Conservation (phyloP, 1,140 invertebrate species). For the Polypedilum pembai region DNA sequence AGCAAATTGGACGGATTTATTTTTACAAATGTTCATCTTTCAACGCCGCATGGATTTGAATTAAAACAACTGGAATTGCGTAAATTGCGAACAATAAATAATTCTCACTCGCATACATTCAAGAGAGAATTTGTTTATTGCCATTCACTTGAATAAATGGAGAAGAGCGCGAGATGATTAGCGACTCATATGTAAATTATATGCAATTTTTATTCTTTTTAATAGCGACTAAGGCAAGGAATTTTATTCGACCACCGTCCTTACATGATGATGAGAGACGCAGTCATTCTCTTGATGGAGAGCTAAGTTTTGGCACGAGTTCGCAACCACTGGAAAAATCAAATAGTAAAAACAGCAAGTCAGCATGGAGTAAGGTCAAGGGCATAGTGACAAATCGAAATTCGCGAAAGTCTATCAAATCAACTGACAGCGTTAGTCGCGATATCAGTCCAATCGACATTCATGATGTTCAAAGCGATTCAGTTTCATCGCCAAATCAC, state of each 20-base stretch:
- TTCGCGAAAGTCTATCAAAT: conserved; percentile 49
- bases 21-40: background rate
- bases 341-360: conserved; percentile 48
- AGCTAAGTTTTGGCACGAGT: conserved; percentile 15
- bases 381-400: conserved; percentile 61
- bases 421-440: conserved; percentile 29
- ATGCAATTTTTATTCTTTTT: background rate
- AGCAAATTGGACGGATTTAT: background rate
- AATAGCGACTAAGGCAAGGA: background rate
- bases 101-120: background rate
- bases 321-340: background rate
- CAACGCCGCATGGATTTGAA: background rate
- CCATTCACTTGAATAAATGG: background rate
- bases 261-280: conserved; percentile 29
- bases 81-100: conserved; percentile 19
- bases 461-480: conserved; percentile 20
- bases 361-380: conserved; percentile 61
- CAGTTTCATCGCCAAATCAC: conserved; percentile 14
- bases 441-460: conserved; percentile 30
- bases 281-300: conserved; percentile 31
- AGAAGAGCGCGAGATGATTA: background rate
- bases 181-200: background rate
- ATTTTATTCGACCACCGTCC: background rate
- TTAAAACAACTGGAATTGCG: conserved; percentile 17
- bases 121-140: background rate